Evolutionary conservation across 1,140 invertebrate species (phyloP), one percentile per base, ranked within the genome.

Genomic region (Neodiprion pinetum): DNA sequence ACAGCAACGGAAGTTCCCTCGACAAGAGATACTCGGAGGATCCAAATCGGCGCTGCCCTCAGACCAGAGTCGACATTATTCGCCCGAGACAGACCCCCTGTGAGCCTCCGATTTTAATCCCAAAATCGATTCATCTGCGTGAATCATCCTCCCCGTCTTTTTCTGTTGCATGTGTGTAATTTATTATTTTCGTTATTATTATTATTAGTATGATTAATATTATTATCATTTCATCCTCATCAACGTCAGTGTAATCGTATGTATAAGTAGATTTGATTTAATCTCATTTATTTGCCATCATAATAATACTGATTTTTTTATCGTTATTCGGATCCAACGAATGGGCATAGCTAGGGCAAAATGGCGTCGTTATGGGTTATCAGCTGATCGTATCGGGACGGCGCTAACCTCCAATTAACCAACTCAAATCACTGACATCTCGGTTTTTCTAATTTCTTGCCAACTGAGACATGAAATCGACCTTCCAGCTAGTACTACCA

Each of bases 11-110:
- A 85, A 92, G 92, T 65, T 92, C 91, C 68, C 93, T 92, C 74
- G 92, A 94, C 86, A 93, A 93, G 77, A 90, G 93, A 76, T 95
- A 95, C 82, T 94, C 93, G 1, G 93, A 94, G 61, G 94, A 95
- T 88, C 94, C 94, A 23, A 95, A 95, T 89, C 92, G 93, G 78
- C 91, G 92, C 89, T 90, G 82, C 87, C 89, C 82, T 88, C 90
- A 86, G 90, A 90, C 82, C 84, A 88, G 82, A 90, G 92, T 74
- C 91, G 93, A 94, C 82, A 94, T 94, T 81, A 94, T 95, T 79
- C 89, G 94, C 67, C 88, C 90, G 79, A 90, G 91, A 78, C 91
- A 90, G 73, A 94, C 93, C 80, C 92, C 93, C 78, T 92, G 92
- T 92, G 89, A 91, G 91, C 89, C 82, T 61, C n/a, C 53, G 28